Evolutionary conservation across 92 coral and sea anemone genomes (phyloP).

Genomic region (Desmophyllum pertusum): DNA sequence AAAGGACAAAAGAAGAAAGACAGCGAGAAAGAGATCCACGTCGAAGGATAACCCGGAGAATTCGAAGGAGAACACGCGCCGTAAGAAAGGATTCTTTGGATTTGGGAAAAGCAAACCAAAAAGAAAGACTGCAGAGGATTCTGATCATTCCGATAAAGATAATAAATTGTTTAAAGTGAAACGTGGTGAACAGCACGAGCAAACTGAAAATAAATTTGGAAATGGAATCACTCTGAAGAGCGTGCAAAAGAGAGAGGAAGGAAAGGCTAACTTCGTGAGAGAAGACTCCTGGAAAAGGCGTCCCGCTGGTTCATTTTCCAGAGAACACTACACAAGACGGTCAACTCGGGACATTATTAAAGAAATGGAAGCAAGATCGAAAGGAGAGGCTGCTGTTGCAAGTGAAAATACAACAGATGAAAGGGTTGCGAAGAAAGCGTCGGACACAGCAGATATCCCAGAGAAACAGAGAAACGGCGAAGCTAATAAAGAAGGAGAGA

Average conservation of each 20-base stretch:
- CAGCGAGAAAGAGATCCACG: background rate
- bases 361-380: constrained; percentile 69
- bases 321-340: constrained; percentile 51
- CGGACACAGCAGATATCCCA: background rate
- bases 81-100: constrained; percentile 32
- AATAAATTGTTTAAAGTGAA: constrained; percentile 9
- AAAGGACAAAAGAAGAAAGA: constrained; percentile 17
- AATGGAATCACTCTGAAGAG: constrained; percentile 1
- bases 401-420: background rate
- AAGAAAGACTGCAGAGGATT: constrained; percentile 6
- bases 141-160: constrained; percentile 36
- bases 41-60: constrained; percentile 18
- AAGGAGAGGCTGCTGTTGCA: constrained; percentile 12
- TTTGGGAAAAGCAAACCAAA: constrained; percentile 28
- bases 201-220: background rate
- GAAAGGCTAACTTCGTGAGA: background rate
- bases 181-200: background rate
- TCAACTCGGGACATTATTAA: constrained; percentile 70
- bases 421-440: background rate
- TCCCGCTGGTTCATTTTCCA: constrained; percentile 38
- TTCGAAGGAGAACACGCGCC: constrained; percentile 2
- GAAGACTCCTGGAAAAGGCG: constrained; percentile 13
- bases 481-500: background rate
- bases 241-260: background rate
- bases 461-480: background rate